Conservation (phyloP, 2,113 vertebrate genomes). For the Paracanthobrama guichenoti region DNA sequence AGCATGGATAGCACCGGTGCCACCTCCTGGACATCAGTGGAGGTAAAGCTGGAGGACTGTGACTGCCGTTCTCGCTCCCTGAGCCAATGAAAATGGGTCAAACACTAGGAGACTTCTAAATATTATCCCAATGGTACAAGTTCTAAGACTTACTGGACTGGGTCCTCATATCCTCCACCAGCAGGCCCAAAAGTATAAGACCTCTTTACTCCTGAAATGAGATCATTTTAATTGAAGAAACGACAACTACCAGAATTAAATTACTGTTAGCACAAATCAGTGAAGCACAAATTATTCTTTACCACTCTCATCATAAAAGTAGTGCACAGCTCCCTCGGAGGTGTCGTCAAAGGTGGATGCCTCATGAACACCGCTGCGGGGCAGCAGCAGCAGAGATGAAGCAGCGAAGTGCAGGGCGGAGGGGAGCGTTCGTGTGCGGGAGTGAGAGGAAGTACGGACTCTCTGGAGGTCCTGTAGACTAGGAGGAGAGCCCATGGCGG, state of each 20-base stretch:
- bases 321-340: slow-evolving; percentile 87
- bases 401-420: slow-evolving; percentile 89
- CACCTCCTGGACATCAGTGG: slow-evolving; percentile 84
- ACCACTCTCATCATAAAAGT: slow-evolving; percentile 90
- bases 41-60: slow-evolving; percentile 90
- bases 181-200: slow-evolving; percentile 88
- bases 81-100: not conserved
- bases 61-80: slow-evolving; percentile 86
- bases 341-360: slow-evolving; percentile 91
- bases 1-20: slow-evolving; percentile 78
- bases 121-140: not conserved
- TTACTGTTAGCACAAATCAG: too few relatives aligned
- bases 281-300: slow-evolving; percentile 51
- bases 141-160: slow-evolving; percentile 77
- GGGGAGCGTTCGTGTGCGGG: slow-evolving; percentile 82
- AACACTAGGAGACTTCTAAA: not conserved
- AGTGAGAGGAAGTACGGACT: slow-evolving; percentile 82
- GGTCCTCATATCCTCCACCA: slow-evolving; percentile 89
- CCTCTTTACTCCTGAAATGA: slow-evolving; percentile 80
- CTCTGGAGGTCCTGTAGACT: slow-evolving; percentile 88
- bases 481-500: slow-evolving; percentile 89
- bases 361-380: slow-evolving; percentile 84
- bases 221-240: not conserved
- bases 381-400: slow-evolving; percentile 76
- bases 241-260: not conserved